Conservation (phyloP, 2,113 vertebrate species). For the Orthonyx spaldingii region DNA sequence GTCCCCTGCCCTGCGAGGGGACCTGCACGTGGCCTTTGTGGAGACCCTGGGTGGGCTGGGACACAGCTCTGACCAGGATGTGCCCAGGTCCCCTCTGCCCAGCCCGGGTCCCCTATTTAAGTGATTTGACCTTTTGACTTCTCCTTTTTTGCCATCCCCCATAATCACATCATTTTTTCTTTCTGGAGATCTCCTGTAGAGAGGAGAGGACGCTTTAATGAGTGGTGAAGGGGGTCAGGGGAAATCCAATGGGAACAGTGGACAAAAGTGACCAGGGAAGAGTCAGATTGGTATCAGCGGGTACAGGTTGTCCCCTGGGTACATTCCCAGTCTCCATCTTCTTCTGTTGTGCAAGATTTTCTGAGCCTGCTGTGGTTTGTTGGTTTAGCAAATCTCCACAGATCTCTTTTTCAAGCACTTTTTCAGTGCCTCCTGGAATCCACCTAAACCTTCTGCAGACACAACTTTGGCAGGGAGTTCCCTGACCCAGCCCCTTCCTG, state of each 20-base stretch:
- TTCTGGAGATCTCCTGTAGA: neutral
- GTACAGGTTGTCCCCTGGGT: neutral
- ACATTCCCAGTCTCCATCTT: neutral
- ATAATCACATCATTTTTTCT: neutral
- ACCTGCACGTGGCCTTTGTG: neutral
- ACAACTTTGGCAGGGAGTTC: neutral
- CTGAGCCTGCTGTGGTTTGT: neutral
- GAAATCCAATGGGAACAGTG: neutral
- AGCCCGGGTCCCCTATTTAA: too few relatives aligned
- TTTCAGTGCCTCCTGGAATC: neutral
- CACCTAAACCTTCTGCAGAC: neutral
- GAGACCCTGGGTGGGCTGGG: neutral
- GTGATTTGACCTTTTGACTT: too few relatives aligned
- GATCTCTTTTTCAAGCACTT: neutral
- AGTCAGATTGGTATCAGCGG: neutral
- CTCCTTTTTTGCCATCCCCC: too few relatives aligned
- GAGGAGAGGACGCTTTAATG: neutral
- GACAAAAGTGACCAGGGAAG: neutral
- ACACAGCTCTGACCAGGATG: rapidly evolving
- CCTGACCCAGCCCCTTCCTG: neutral
- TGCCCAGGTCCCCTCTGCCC: neutral
- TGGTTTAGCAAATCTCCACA: neutral
- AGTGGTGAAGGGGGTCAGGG: neutral
- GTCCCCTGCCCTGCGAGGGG: neutral
- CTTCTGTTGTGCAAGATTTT: neutral